Conservation (phyloP, 2,113 vertebrate genomes). For the Tamias sibiricus region DNA sequence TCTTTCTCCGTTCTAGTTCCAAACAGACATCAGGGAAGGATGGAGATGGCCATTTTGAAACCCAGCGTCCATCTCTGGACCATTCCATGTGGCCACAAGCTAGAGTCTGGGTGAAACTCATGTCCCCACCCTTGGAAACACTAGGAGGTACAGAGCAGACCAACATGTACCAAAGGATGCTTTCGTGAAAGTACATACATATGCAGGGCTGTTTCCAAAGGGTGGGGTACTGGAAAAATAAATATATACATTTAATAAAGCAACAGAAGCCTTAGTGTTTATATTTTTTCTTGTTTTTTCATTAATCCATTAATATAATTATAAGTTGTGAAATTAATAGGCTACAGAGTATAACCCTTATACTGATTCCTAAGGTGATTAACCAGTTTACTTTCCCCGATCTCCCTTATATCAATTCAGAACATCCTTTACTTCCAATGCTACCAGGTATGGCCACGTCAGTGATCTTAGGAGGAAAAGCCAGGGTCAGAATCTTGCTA, state of each 20-base stretch:
- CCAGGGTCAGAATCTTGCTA: neutral
- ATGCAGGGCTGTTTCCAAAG: neutral
- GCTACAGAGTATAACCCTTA: neutral
- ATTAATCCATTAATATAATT: neutral
- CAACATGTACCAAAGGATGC: neutral
- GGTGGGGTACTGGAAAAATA: neutral
- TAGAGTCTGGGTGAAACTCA: neutral
- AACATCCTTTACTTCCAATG: neutral
- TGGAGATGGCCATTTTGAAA: neutral
- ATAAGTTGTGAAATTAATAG: neutral
- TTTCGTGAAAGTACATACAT: neutral
- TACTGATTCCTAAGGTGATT: slow-evolving; percentile 15
- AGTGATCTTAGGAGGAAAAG: neutral
- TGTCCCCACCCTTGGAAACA: neutral
- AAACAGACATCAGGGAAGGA: neutral
- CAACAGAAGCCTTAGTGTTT: neutral
- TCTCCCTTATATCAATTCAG: neutral
- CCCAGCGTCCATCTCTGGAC: neutral
- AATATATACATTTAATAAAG: neutral
- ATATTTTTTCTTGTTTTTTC: neutral
- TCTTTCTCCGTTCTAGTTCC: neutral
- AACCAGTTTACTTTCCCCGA: neutral
- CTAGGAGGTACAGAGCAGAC: neutral
- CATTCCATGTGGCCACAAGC: neutral
- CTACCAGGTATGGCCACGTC: neutral